Evolutionary conservation across 1,140 invertebrate genomes (phyloP), one percentile per base, ranked within the genome.

Genomic region (Drosophila miranda): DNA sequence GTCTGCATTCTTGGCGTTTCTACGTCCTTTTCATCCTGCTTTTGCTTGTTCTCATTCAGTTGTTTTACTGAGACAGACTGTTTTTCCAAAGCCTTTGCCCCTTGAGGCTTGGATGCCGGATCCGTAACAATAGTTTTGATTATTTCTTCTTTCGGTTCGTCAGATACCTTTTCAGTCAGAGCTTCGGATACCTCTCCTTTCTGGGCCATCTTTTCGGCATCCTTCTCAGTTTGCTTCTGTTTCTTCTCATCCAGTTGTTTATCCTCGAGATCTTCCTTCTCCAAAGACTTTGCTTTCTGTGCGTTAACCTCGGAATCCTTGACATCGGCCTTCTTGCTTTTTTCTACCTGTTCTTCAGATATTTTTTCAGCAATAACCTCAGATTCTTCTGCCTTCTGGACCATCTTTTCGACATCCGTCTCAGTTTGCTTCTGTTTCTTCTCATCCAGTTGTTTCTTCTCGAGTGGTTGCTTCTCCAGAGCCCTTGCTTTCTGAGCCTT

Each of bases 361-460:
- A 57, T 57, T 16, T 57, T 46, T 43, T 43, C 54, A 7, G 16
- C 21, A 7, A 41, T 11, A 38, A 42, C 38, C 13, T 46, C 55
- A 7, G 52, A 44, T 34, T 45, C 3, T 58, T 44, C 11, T 1
- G 11, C 48, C 42, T 43, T 44, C 3, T 48, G 8, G 30, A n/a
- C 6, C 14, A 56, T 42, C 7, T 51, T 42, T 30, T 49, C 34
- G 4, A 7, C 28, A 14, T 46, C 51, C 30, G 45, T 51, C 2
- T 53, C n/a, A 30, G 30, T 34, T 21, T 53, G 19, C 11, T 53
- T 53, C 30, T 53, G 6, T 21, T 53, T 53, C 0, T 11, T 28
- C 7, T 23, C 34, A 14, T 50, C 48, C 23, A 50, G 13, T n/a
- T n/a, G n/a, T n/a, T n/a, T n/a, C n/a, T n/a, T n/a, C n/a, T n/a